These are phyloP conservation scores for Lamellibrachia satsuma DNA, from an alignment of 2,888 invertebrate genomes.

Conservation along the genomic window DNA sequence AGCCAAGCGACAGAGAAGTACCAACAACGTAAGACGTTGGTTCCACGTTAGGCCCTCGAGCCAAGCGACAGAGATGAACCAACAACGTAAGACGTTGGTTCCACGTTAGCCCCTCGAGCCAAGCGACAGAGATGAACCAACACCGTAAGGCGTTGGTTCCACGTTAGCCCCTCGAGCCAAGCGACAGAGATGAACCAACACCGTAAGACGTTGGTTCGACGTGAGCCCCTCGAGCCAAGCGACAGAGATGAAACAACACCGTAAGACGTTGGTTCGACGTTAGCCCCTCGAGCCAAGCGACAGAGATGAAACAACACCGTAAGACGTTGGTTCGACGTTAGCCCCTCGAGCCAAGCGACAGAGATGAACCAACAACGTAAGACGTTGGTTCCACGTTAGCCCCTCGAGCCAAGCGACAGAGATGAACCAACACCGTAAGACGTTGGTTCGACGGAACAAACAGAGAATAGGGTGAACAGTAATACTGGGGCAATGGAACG, in stretches of 20 bases:
- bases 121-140: no score
- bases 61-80: no score
- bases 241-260: neutral
- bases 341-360: neutral
- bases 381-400: neutral
- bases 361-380: neutral
- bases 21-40: no score
- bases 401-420: neutral
- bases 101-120: no score
- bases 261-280: neutral
- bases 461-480: neutral
- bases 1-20: no score
- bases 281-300: neutral
- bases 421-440: neutral
- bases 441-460: neutral
- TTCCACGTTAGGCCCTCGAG: no score
- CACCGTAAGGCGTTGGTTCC: no score
- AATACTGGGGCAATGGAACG: neutral
- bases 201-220: no score
- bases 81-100: no score
- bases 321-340: neutral
- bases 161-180: no score
- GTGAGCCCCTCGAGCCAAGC: neutral
- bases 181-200: no score
- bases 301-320: neutral